These are phyloP conservation scores for Dyspetes luteomarginatus DNA, from an alignment of 2,888 invertebrate genomes.

Conservation along the genomic window DNA sequence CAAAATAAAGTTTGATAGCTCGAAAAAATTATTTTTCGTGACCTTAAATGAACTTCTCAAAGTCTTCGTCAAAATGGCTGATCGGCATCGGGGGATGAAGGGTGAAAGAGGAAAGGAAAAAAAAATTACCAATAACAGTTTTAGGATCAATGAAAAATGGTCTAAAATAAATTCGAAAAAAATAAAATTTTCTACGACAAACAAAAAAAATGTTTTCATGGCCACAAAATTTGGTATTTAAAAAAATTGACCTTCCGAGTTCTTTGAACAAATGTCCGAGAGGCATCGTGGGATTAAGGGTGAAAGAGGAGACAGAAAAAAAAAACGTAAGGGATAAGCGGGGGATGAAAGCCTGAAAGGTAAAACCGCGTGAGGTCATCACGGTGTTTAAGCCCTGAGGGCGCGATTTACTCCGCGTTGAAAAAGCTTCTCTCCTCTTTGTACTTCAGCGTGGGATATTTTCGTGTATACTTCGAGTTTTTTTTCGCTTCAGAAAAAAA, in stretches of 20 bases:
- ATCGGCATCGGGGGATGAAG: too few relatives aligned
- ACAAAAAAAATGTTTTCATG: neutral
- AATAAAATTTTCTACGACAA: neutral
- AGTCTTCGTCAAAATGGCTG: too few relatives aligned
- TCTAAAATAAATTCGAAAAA: too few relatives aligned
- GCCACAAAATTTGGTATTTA: too few relatives aligned
- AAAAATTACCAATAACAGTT: too few relatives aligned
- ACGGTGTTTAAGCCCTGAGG: conserved; percentile 41
- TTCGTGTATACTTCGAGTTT: too few relatives aligned
- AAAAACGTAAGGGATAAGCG: conserved; percentile 11
- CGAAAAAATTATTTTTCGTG: too few relatives aligned
- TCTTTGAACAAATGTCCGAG: neutral
- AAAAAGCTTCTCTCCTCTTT: conserved; percentile 6
- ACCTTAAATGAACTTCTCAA: too few relatives aligned
- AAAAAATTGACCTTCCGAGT: neutral
- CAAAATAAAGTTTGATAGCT: neutral
- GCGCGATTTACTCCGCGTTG: conserved; percentile 27
- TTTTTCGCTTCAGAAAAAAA: too few relatives aligned
- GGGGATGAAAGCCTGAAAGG: conserved; percentile 3
- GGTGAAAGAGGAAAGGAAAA: too few relatives aligned
- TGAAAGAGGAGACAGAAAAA: conserved; percentile 13
- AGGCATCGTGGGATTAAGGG: neutral
- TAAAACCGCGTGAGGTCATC: conserved; percentile 21
- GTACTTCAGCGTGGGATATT: too few relatives aligned
- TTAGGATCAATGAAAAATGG: too few relatives aligned